Percentiles rank a stretch among this genome's conserved stretches.
phyloP scores from a whole-genome alignment of 2,113 vertebrate species.

The Pluvialis apricaria region DNA sequence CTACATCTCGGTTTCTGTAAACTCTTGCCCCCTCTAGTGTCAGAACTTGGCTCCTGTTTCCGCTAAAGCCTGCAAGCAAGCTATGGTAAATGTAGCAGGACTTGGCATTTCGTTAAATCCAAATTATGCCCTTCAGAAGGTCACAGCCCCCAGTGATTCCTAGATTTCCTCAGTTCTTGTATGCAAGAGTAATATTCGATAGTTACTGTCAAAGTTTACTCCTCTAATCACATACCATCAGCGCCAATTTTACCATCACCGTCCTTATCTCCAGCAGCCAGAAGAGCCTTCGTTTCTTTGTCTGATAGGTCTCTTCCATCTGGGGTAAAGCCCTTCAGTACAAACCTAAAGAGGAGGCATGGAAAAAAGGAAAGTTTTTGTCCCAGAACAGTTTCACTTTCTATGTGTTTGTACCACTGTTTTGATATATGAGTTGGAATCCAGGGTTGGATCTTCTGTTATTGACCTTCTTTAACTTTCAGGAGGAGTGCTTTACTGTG shows the following conservation, averaged over 20 bases:
- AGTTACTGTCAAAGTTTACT: not conserved
- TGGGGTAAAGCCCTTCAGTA: constrained; percentile 86
- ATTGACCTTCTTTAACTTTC: not conserved
- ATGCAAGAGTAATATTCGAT: not conserved
- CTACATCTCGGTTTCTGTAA: not conserved
- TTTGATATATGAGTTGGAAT: not conserved
- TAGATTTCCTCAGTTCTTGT: not conserved
- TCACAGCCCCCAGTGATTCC: not conserved
- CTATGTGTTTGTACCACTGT: not conserved
- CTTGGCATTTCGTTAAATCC: not conserved
- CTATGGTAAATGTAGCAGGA: not conserved
- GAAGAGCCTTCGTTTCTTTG: constrained; percentile 88
- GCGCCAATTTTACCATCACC: constrained; percentile 94
- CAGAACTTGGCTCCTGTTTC: not conserved
- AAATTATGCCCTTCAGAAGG: constrained; percentile 23
- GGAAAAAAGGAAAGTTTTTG: not conserved
- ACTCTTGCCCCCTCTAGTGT: constrained; percentile 52
- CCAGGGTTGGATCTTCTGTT: not conserved
- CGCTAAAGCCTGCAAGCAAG: not conserved
- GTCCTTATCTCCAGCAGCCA: constrained; percentile 93
- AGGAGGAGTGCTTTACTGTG: not conserved
- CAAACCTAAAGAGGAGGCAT: constrained; percentile 68
- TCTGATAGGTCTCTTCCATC: constrained; percentile 86
- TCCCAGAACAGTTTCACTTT: not conserved
- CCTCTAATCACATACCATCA: constrained; percentile 79